Evolutionary conservation across 30 jellyfish, hydroid and myxozoan species (phyloP).

Genomic region (Cassiopea andromeda): DNA sequence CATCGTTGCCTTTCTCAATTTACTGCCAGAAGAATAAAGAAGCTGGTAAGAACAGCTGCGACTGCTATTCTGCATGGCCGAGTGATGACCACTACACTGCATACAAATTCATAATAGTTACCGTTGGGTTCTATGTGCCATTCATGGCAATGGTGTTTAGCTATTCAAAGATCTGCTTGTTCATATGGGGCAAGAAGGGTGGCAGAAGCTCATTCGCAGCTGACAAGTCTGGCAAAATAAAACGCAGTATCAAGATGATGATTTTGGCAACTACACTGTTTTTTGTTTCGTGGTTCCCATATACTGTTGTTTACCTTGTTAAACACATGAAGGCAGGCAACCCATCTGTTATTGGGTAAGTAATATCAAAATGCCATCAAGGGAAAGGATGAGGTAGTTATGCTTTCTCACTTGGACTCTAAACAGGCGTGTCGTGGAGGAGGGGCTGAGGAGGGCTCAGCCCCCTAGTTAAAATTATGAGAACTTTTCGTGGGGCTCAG

Average conservation of each 20-base stretch:
- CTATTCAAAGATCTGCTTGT: constrained; percentile 1
- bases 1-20: constrained; percentile 12
- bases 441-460: too few species aligned
- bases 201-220: background rate
- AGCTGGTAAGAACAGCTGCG: constrained; percentile 15
- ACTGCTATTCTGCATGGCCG: constrained; percentile 52
- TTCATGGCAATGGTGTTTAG: constrained; percentile 29
- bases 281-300: constrained; percentile 54
- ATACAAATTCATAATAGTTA: background rate
- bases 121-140: constrained; percentile 33
- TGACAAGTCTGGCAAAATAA: constrained; percentile 39
- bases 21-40: background rate
- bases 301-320: constrained; percentile 18
- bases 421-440: too few species aligned
- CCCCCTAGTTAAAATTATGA: too few species aligned
- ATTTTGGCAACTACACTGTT: constrained; percentile 36
- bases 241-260: constrained; percentile 39
- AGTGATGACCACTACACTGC: background rate
- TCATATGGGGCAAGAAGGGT: constrained; percentile 18
- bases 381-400: too few species aligned
- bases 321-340: constrained; percentile 12
- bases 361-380: too few species aligned
- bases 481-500: too few species aligned
- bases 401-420: too few species aligned
- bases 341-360: constrained; percentile 44